phyloP scores from a whole-genome alignment of 2,113 vertebrate species.

The Passerina amoena region DNA sequence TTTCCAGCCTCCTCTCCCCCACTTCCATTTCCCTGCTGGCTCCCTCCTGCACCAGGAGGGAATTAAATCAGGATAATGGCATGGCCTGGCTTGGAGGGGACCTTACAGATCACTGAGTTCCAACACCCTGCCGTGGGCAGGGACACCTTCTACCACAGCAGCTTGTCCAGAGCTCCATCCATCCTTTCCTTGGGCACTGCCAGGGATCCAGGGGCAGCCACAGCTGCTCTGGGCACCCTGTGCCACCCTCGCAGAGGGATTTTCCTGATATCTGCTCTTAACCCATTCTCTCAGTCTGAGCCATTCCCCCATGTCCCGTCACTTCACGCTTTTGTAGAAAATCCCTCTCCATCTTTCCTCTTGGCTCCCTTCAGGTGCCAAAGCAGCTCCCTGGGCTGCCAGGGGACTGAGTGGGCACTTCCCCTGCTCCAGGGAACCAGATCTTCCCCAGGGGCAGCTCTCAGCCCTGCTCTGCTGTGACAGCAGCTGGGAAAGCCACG shows the following conservation, averaged over 20 bases:
- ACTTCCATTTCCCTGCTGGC: background rate
- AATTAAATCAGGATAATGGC: background rate
- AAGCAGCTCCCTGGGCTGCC: background rate
- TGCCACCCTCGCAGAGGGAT: background rate
- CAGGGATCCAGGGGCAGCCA: background rate
- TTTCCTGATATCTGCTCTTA: background rate
- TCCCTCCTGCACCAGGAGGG: background rate
- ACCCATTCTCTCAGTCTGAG: background rate
- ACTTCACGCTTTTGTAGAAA: background rate
- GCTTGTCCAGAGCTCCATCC: background rate
- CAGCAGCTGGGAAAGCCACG: background rate
- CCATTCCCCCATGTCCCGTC: background rate
- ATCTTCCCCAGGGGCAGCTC: background rate
- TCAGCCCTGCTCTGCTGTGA: background rate
- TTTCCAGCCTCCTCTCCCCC: background rate
- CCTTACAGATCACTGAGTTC: background rate
- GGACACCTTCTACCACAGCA: background rate
- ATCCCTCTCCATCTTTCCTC: background rate
- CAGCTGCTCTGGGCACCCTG: background rate
- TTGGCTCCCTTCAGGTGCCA: background rate
- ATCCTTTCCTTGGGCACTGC: fast-evolving
- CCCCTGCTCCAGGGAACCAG: background rate
- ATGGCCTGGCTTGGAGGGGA: background rate
- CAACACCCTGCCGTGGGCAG: background rate
- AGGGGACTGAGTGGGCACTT: background rate